Evolutionary conservation across 2,888 invertebrate genomes (phyloP).

Genomic region (Heteromyza rotundicornis): DNA sequence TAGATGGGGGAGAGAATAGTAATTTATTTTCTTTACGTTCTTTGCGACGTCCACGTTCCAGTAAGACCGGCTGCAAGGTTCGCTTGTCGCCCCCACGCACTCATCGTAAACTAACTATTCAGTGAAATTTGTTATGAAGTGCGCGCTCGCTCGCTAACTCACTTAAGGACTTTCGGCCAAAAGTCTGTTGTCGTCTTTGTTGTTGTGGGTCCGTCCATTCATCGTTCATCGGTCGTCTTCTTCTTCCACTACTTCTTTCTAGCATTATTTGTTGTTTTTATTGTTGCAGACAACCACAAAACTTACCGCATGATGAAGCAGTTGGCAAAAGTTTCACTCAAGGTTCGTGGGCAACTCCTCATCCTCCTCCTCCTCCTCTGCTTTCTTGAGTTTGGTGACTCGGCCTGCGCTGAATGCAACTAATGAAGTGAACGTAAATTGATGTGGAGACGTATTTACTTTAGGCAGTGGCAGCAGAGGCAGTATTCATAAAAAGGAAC

Average conservation of each 20-base stretch:
- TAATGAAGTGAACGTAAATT: conserved; percentile 27
- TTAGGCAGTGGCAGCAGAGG: background rate
- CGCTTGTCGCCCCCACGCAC: background rate
- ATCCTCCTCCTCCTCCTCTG: no score
- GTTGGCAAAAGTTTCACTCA: background rate
- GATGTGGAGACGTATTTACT: conserved; percentile 1
- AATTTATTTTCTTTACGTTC: conserved; percentile 20
- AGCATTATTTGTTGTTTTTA: no score
- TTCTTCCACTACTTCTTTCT: no score
- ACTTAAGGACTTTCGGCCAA: conserved; percentile 1
- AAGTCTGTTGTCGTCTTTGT: background rate
- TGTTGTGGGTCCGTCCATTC: background rate
- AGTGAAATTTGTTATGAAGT: conserved; percentile 12
- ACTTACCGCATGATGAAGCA: conserved; percentile 4
- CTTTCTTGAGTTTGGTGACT: background rate
- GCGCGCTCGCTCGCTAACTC: background rate
- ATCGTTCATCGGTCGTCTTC: no score
- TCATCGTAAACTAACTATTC: no score
- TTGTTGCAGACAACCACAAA: conserved; percentile 4
- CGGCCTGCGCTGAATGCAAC: conserved; percentile 1
- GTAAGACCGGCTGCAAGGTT: no score
- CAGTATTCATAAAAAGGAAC: background rate
- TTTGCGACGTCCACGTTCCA: background rate
- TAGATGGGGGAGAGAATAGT: conserved; percentile 12
- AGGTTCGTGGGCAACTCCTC: no score